Evolutionary conservation across 2,888 invertebrate genomes (phyloP), one percentile per base, ranked within the genome.

Genomic region (Cryptus armator): DNA sequence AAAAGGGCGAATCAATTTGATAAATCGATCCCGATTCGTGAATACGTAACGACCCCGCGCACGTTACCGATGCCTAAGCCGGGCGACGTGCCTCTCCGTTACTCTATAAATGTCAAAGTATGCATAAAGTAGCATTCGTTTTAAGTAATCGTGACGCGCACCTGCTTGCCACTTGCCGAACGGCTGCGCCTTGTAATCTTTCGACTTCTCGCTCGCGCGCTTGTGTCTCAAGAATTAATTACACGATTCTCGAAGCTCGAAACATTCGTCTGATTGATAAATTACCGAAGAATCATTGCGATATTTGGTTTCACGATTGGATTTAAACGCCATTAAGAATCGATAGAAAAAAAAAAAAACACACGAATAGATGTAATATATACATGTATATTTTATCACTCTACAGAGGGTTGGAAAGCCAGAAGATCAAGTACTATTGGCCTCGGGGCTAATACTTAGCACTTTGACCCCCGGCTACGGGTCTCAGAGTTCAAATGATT

Each of bases 101-200:
- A 37, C 37, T 81, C 81, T 70, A 81, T 81, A 81, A 86, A 86
- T 86, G 84, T 86, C 86, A 86, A 76, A 81, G 81, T 86, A 86
- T 86, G 81, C 78, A 84, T 84, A 66, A 81, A 81, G 78, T 74
- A 84, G 81, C 77, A 68, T 86, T 62, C 75, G 70, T 72, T 81
- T 37, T 70, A 44, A 75, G 79, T 64, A 82, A 79, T 84, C 83
- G 86, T 81, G 81, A 84, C 84, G 86, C 75, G 84, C 84, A 86
- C 81, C 84, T 84, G 76, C 43, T 37, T 56, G 56, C 82, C 75
- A 82, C 85, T 78, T 85, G 74, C 46, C 74, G 37, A 37, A 37
- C 37, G 37, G 68, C 81, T 78, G 84, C 84, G 78, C 78, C 81
- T 81, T 84, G 68, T 78, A 81, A 81, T 81, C 70, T 71, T 12